Evolutionary conservation across 2,888 invertebrate species (phyloP), one percentile per base, ranked within the genome.

Genomic region (Oegoconia quadripuncta): DNA sequence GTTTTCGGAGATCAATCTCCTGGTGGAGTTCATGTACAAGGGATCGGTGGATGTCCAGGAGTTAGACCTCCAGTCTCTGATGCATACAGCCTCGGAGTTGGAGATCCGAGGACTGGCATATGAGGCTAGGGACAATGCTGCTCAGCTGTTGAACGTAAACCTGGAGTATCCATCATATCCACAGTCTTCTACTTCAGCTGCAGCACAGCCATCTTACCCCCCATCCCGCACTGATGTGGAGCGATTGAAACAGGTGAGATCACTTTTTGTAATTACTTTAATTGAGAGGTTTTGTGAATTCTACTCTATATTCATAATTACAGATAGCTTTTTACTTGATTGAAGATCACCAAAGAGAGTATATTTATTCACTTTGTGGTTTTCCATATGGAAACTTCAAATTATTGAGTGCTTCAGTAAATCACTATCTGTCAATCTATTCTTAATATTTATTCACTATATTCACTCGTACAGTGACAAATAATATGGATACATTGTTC

Each of bases 1-100:
- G 1, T 89, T 90, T 55, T 89, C 89, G 35, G 91, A 92, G 71
- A 91, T 93, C 83, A 90, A 91, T 63, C 87, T 91, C 43, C 81
- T 92, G 25, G 80, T 92, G 45, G 92, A 92, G 64, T 91, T 92
- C 48, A 93, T 93, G 90, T 93, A 93, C 71, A 90, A 91, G 50
- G 93, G 93, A 1, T 91, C 90, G 2, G 91, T 92, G 42, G 91
- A 92, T 55, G 90, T 93, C 4, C 89, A 91, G 34, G 90, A 91
- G 44, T 81, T 91, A 50, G 90, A 90, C 55, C 70, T 92, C 20
- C 90, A 91, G 46, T 89, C 90, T 0, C 63, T 93, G 37, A 90
- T 91, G 76, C 90, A 91, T 55, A 90, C 92, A 20, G 92, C 92
- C 0, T 90, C 91, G 3, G 92, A 93, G 55, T 70, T 93, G 36